Conservation (phyloP, 2,888 invertebrate genomes). For the Heteromyza rotundicornis region DNA sequence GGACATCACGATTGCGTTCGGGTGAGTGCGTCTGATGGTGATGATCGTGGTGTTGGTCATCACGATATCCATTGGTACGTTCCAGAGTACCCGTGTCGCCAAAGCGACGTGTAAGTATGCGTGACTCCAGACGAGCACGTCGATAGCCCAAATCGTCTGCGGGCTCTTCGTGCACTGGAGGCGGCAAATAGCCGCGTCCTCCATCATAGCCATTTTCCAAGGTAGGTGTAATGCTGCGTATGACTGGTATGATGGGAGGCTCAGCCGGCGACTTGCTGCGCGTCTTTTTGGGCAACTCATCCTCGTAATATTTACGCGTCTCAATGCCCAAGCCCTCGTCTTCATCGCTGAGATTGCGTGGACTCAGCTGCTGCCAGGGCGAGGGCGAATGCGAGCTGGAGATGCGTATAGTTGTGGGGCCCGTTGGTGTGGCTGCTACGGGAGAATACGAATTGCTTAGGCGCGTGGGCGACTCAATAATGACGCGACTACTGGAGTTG, state of each 20-base stretch:
- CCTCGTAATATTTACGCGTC: constrained; percentile 63
- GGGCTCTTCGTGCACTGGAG: constrained; percentile 58
- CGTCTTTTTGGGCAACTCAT: constrained; percentile 47
- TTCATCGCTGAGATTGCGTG: constrained; percentile 70
- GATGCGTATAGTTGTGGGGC: constrained; percentile 46
- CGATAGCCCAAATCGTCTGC: constrained; percentile 69
- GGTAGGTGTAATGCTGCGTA: constrained; percentile 66
- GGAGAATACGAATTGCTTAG: constrained; percentile 31
- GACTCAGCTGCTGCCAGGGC: constrained; percentile 59
- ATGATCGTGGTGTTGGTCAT: too few relatives aligned
- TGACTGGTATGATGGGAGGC: constrained; percentile 71
- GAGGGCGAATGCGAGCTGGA: constrained; percentile 55
- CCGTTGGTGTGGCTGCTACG: constrained; percentile 21
- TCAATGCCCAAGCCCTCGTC: constrained; percentile 82
- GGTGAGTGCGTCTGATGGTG: constrained; percentile 33
- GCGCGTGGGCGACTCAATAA: constrained; percentile 20
- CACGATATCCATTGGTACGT: constrained; percentile 41
- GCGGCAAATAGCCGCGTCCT: constrained; percentile 67
- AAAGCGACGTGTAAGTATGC: constrained; percentile 70
- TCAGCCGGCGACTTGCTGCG: constrained; percentile 59
- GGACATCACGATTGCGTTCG: constrained; percentile 65
- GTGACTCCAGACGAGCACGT: constrained; percentile 76
- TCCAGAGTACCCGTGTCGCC: constrained; percentile 57
- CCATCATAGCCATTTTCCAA: constrained; percentile 32
- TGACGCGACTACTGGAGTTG: constrained; percentile 32